Evolutionary conservation across 1,140 invertebrate species (phyloP).

Genomic region (Platyscapa corneri): DNA sequence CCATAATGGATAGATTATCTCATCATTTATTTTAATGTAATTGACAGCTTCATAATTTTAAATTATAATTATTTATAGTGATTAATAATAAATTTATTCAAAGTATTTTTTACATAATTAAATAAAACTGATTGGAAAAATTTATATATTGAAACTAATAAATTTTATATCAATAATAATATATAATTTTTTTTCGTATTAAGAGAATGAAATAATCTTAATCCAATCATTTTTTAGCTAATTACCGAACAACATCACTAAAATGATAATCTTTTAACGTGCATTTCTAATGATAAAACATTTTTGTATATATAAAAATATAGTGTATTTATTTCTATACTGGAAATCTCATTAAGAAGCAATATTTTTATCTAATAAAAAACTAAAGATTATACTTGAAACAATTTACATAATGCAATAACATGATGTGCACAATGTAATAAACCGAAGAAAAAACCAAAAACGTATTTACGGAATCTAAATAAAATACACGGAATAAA

Average conservation of each 20-base stretch:
- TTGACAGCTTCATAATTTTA: background rate
- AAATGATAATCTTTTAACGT: slow-evolving; percentile 12
- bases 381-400: slow-evolving; percentile 16
- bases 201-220: background rate
- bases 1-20: slow-evolving; percentile 5
- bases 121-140: no score
- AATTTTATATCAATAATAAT: no score
- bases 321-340: background rate
- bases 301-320: background rate
- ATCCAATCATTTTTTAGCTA: background rate
- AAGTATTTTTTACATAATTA: no score
- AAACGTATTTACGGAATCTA: no score
- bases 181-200: background rate
- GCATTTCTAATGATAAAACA: slow-evolving; percentile 26
- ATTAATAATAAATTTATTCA: no score
- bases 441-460: no score
- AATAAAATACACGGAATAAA: no score
- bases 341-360: slow-evolving; percentile 33
- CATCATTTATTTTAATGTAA: background rate
- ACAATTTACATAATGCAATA: slow-evolving; percentile 27
- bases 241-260: background rate
- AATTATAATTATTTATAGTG: no score
- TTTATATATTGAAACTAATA: background rate
- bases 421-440: background rate
- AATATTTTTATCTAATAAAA: background rate